Percentiles rank a stretch among this genome's conserved stretches.
These are phyloP conservation scores for Gopherus evgoodei DNA, from an alignment of 2,113 vertebrate genomes.

Conservation along the genomic window DNA sequence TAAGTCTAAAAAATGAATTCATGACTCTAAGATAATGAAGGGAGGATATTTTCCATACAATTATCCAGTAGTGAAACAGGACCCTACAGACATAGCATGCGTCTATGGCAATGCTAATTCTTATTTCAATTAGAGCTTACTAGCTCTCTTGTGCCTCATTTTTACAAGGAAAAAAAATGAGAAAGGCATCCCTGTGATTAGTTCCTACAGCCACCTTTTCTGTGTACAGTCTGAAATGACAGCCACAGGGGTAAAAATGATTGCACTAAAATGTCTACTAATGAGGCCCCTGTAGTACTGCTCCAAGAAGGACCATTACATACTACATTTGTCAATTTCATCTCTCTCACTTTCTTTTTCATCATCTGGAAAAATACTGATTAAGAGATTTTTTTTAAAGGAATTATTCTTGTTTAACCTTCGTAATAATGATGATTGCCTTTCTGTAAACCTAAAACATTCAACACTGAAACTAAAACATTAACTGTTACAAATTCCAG, in stretches of 20 bases:
- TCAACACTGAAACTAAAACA: conserved; percentile 24
- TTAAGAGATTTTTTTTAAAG: conserved; percentile 60
- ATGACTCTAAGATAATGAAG: not conserved
- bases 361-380: conserved; percentile 67
- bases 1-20: conserved; percentile 21
- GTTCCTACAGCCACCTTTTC: conserved; percentile 75
- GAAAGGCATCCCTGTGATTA: conserved; percentile 72
- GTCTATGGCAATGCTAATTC: conserved; percentile 73
- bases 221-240: conserved; percentile 73
- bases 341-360: conserved; percentile 56
- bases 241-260: conserved; percentile 73
- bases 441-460: conserved; percentile 45
- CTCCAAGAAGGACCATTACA: conserved; percentile 72
- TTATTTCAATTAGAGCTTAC: conserved; percentile 77
- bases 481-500: conserved; percentile 6
- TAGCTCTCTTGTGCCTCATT: conserved; percentile 70
- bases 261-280: conserved; percentile 76
- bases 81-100: conserved; percentile 57
- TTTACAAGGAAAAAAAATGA: conserved; percentile 68
- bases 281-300: conserved; percentile 74
- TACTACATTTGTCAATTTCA: conserved; percentile 73
- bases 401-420: conserved; percentile 68
- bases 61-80: conserved; percentile 37
- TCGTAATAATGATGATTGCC: conserved; percentile 42
- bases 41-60: conserved; percentile 35